A percentile compares a stretch with the other conserved stretches of the same genome.
Evolutionary conservation across 2,888 invertebrate species (phyloP).

Genomic region (Caenorhabditis virilis): DNA sequence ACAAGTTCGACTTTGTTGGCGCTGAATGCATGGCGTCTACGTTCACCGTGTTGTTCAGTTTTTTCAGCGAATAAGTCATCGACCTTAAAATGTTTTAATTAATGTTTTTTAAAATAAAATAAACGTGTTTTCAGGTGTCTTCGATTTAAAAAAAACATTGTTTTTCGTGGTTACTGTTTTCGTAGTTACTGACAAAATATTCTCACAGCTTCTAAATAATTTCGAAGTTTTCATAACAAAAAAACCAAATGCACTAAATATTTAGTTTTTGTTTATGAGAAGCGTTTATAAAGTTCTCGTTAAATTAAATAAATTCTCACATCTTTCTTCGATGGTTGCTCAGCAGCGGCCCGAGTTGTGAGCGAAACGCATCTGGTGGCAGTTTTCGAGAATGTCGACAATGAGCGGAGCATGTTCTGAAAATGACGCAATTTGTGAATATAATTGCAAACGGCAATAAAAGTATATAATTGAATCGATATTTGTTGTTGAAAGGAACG

Average conservation of each 20-base stretch:
- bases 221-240: too few species aligned
- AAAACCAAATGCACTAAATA: too few species aligned
- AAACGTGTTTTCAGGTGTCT: too few species aligned
- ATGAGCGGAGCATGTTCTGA: conserved; percentile 37
- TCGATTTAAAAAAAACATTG: too few species aligned
- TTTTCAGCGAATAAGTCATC: conserved; percentile 47
- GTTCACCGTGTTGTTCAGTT: conserved; percentile 12
- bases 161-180: too few species aligned
- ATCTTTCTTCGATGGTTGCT: conserved; percentile 9
- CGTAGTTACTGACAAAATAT: too few species aligned
- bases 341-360: conserved; percentile 13
- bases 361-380: conserved; percentile 29
- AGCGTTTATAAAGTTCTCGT: too few species aligned
- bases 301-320: conserved; percentile 5
- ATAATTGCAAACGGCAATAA: too few species aligned
- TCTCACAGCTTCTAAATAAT: too few species aligned
- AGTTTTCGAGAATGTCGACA: conserved; percentile 26
- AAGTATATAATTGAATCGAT: too few species aligned
- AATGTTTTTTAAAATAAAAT: neutral
- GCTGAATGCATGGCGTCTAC: conserved; percentile 40
- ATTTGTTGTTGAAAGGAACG: too few species aligned
- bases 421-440: too few species aligned
- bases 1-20: conserved; percentile 59
- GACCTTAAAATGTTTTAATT: conserved; percentile 4
- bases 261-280: neutral